phyloP scores from a whole-genome alignment of 2,113 vertebrate species.

The Cygnus buccinator region DNA sequence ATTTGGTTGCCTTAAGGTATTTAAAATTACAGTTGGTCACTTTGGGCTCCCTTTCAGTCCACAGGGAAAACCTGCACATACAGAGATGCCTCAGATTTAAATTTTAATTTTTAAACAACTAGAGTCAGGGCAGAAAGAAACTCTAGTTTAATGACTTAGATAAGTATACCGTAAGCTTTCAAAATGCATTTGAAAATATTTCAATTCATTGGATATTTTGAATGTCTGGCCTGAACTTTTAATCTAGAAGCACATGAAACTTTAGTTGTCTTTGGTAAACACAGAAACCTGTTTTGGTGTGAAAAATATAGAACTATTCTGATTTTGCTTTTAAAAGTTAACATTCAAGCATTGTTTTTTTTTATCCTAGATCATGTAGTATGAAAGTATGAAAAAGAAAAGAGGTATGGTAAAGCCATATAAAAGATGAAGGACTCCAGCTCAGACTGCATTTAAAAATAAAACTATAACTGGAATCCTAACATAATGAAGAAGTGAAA shows the following conservation, averaged over 20 bases:
- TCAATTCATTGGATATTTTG: not conserved
- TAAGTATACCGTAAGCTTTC: not conserved
- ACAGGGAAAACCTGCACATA: fast-evolving
- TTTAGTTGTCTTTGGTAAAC: not conserved
- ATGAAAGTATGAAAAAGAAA: not conserved
- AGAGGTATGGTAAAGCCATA: not conserved
- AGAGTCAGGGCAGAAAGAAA: not conserved
- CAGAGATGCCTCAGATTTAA: not conserved
- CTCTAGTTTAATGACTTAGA: not conserved
- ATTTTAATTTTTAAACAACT: not conserved
- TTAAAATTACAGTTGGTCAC: not conserved
- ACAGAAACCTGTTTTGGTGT: not conserved
- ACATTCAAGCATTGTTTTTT: not conserved
- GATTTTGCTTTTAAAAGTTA: not conserved
- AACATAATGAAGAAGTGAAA: not conserved
- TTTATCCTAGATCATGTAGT: not conserved
- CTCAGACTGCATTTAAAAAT: not conserved
- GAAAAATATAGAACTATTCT: not conserved
- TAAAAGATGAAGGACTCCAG: not conserved
- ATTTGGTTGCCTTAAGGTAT: not conserved
- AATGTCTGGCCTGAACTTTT: not conserved
- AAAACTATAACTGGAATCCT: not conserved
- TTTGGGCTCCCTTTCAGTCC: not conserved
- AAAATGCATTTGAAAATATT: not conserved
- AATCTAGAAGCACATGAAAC: not conserved